Conservation (phyloP, 2,113 vertebrate species). For the Zapornia atra region DNA sequence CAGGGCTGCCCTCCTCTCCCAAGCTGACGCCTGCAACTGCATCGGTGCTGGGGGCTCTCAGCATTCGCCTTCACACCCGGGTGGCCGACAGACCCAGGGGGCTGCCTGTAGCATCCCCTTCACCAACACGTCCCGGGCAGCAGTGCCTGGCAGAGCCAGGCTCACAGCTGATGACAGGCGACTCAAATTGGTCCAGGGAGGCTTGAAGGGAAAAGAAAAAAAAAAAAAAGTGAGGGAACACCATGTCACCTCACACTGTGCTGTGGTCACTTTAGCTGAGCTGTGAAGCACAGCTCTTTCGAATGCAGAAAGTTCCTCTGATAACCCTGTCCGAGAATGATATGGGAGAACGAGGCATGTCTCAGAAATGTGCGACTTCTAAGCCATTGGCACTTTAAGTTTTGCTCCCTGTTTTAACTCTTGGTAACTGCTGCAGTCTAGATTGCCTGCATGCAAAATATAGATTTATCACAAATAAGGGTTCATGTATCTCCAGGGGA, state of each 20-base stretch:
- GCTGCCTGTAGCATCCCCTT: constrained; percentile 79
- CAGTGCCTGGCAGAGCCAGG: constrained; percentile 36
- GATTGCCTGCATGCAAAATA: constrained; percentile 23
- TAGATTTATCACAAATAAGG: constrained; percentile 55
- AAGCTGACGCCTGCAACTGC: background rate
- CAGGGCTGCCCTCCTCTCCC: background rate
- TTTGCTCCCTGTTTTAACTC: constrained; percentile 70
- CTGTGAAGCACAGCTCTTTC: constrained; percentile 72
- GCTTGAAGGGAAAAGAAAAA: background rate
- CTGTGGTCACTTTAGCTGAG: constrained; percentile 77
- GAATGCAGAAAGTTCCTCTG: constrained; percentile 71
- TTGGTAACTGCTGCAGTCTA: constrained; percentile 11
- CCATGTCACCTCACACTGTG: constrained; percentile 75
- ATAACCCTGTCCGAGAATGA: constrained; percentile 76
- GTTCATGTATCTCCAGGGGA: background rate
- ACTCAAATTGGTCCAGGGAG: constrained; percentile 67
- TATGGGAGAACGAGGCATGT: constrained; percentile 69
- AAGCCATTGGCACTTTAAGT: constrained; percentile 66
- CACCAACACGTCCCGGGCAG: constrained; percentile 80
- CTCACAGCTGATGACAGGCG: constrained; percentile 73
- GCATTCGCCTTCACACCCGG: constrained; percentile 74
- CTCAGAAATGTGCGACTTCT: constrained; percentile 70
- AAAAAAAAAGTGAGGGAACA: background rate
- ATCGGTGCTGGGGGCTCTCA: constrained; percentile 53
- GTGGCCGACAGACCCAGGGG: constrained; percentile 73